Evolutionary conservation across 2,797 vertebrate genomes (phyloP).

Genomic region (Potorous gilbertii): DNA sequence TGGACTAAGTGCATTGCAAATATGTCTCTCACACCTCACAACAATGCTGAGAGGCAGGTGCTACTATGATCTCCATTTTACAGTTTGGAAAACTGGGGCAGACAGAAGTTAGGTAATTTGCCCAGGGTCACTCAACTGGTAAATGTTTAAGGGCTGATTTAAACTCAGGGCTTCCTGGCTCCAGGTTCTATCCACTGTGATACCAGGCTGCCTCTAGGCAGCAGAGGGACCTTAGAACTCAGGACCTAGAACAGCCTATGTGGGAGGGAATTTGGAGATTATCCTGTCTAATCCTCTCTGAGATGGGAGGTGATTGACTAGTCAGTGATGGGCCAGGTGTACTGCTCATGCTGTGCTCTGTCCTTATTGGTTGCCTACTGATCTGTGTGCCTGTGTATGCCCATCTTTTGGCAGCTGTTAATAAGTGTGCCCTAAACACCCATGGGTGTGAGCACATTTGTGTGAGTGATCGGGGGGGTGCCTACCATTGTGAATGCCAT

Average conservation of each 20-base stretch:
- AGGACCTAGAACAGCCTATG: neutral
- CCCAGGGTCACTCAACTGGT: neutral
- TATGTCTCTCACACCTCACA: neutral
- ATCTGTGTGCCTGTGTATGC: neutral
- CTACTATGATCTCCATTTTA: neutral
- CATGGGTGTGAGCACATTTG: constrained; percentile 92
- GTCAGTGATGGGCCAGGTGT: neutral
- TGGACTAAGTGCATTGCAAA: neutral
- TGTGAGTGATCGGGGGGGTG: constrained; percentile 81
- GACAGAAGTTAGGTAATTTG: neutral
- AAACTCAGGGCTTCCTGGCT: neutral
- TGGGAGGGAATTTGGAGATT: neutral
- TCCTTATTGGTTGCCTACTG: neutral
- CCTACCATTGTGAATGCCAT: constrained; percentile 88
- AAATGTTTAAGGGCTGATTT: neutral
- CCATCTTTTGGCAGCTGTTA: constrained; percentile 49
- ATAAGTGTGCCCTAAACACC: constrained; percentile 85
- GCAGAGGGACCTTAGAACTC: neutral
- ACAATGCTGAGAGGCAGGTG: neutral
- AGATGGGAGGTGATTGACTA: neutral
- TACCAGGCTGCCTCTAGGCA: neutral
- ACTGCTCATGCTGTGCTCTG: neutral
- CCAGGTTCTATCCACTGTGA: neutral
- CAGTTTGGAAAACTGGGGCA: neutral
- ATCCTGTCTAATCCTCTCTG: neutral